These are phyloP conservation scores for Falco concolor DNA, from an alignment of 2,797 vertebrate genomes.

Conservation along the genomic window DNA sequence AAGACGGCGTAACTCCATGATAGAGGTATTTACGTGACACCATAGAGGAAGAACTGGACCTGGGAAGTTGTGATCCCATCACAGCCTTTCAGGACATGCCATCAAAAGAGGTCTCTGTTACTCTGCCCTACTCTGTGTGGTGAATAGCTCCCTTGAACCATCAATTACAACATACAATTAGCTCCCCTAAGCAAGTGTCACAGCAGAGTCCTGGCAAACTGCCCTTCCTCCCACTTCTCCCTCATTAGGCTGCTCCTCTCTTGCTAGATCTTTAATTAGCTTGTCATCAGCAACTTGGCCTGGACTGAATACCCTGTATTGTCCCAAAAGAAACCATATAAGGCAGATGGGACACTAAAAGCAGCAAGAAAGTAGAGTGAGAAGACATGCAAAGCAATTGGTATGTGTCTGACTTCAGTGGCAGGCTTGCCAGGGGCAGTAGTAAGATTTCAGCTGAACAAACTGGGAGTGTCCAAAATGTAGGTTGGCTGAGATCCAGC, in stretches of 20 bases:
- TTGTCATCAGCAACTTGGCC: constrained; percentile 30
- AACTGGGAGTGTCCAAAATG: background rate
- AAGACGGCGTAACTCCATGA: background rate
- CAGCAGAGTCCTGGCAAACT: background rate
- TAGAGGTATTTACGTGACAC: background rate
- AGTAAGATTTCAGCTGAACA: background rate
- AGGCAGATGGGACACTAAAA: background rate
- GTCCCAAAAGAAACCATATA: background rate
- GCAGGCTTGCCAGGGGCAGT: background rate
- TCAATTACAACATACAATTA: constrained; percentile 7
- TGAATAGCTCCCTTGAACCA: background rate
- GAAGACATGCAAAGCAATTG: background rate
- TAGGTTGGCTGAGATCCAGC: background rate
- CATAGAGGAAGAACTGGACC: background rate
- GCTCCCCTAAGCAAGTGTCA: background rate
- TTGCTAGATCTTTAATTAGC: constrained; percentile 33
- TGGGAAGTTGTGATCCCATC: background rate
- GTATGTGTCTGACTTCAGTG: background rate
- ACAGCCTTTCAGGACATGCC: background rate
- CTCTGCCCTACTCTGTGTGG: background rate
- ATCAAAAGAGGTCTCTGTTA: background rate
- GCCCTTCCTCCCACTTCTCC: constrained; percentile 39
- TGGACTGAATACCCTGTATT: background rate
- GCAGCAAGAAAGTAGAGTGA: background rate
- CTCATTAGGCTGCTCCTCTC: constrained; percentile 30